Evolutionary conservation across 1,140 invertebrate species (phyloP), one percentile per base, ranked within the genome.

Genomic region (Telenomus remus): DNA sequence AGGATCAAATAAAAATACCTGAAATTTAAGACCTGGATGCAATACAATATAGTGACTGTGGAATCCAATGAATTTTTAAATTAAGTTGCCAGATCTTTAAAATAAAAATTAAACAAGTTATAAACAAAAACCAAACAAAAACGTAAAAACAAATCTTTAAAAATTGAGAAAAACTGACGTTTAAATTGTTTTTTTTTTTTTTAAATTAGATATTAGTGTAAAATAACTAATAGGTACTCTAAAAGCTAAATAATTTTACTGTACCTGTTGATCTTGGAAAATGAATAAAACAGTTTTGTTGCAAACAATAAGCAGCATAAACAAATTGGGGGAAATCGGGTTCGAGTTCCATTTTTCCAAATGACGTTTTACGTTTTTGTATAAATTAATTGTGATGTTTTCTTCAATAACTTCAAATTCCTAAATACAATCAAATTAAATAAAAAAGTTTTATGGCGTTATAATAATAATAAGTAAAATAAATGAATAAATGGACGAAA

Each of bases 231-330:
- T 27, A 27, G 19, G 1, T 27, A 1, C 1, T 6, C 19, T 27
- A 27, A 27, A 27, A 27, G 1, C 1, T 27, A 3, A 6, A 27
- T 27, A 6, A 27, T 6, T 3, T 27, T 27, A 27, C 6, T 27
- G 33, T 43, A 87, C 86, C 78, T 83, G 84, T 46, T 68, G 60
- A 66, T 84, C 75, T 81, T 87, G 87, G 79, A 88, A 88, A 70
- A 87, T 83, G n/a, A 87, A 86, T 15, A 88, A 65, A 39, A 87
- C 75, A 27, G 87, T 88, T 59, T 84, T 80, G 14, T 85, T 85
- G 39, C 84, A 84, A 2, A 86, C 85, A 27, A 88, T 88, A 4
- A 88, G 76, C 27, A 87, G 68, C 86, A 88, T 87, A 66, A 84
- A 87, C 16, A 88, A 79, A 59, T 83, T 82, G 5, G 76, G 54